Evolutionary conservation across 2,888 invertebrate genomes (phyloP), one percentile per base, ranked within the genome.

Genomic region (Dromius quadrimaculatus): DNA sequence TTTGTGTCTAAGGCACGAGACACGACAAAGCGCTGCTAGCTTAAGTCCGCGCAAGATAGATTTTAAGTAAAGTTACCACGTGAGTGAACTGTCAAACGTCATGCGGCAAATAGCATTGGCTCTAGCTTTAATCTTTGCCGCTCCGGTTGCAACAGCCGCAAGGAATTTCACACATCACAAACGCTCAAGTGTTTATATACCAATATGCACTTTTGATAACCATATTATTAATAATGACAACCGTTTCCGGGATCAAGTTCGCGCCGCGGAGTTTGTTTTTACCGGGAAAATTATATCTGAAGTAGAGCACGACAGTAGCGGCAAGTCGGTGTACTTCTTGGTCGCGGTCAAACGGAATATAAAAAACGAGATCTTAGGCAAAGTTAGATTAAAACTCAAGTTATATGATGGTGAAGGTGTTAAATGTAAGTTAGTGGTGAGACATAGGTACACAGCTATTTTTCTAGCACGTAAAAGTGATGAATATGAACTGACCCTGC

Each of bases 221-320:
- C 77, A 78, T 32, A 75, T 80, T 50, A 78, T 82, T 43, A 78
- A 76, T 72, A 78, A 77, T 73, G 78, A 81, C 69, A 77, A 77
- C 34, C 75, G 75, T 57, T 77, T 82, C 34, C 71, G 73, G 19
- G 76, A 76, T 50, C 76, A 75, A 72, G 79, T 82, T 22, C 73
- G 73, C 9, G 73, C 74, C 20, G 75, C 82, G 1, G 78, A 80
- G 71, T 79, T 78, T 63, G 80, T 82, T 57, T 82, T 82, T 73
- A 81, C 82, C 62, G 82, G 81, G 13, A 82, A 81, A 76, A 81
- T 82, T 71, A 78, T 77, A 28, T 79, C 79, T 73, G 79, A 81
- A 68, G 74, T 81, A 41, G 74, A 74, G 23, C 64, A 71, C 36
- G 74, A 77, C 28, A 73, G 73, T 32, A 6, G 5, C 2, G 38